Evolutionary conservation across 2,797 vertebrate species (phyloP), one percentile per base, ranked within the genome.

Genomic region (Eulemur albifrons): DNA sequence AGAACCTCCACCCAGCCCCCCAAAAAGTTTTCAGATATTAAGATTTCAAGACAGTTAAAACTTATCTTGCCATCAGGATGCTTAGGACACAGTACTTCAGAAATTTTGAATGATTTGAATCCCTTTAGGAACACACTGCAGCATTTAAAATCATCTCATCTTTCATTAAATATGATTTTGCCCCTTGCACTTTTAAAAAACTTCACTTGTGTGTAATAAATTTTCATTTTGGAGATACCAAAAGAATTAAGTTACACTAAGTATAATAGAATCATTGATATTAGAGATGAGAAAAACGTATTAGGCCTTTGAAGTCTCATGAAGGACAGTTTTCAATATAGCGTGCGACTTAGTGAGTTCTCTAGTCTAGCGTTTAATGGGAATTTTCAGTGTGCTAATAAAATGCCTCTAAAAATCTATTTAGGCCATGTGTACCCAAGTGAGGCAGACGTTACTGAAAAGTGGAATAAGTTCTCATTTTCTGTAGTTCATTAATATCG

Each of bases 151-250:
- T 96, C 76, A 75, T 94, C 85, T 87, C 96, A 77, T 94, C 52
- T 48, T 94, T 98, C 98, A 97, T 98, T 97, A 97, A 97, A 94
- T 88, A 80, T 14, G 1, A 35, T 96, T 97, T 97, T 97, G 3
- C 11, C 86, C 73, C 92, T 77, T 94, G 27, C 97, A 69, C 50
- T 97, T 83, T 97, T 96, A 79, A 82, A 86, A 95, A 94, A 54
- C 11, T 93, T 93, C 21, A 91, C 79, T 88, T 82, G 35, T 72
- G 88, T 88, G 30, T 82, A 96, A 95, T 96, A 94, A 93, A 96
- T 97, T 96, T 95, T 97, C 81, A 96, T 81, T 96, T 67, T 90
- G 70, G 38, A 93, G 67, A 96, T 84, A 97, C 77, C 57, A 80
- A 65, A 97, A 91, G 61, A 96, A 97, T 97, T 97, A 97, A 97